Evolutionary conservation across 2,888 invertebrate species (phyloP), one percentile per base, ranked within the genome.

Genomic region (Cryptocephalus primarius): DNA sequence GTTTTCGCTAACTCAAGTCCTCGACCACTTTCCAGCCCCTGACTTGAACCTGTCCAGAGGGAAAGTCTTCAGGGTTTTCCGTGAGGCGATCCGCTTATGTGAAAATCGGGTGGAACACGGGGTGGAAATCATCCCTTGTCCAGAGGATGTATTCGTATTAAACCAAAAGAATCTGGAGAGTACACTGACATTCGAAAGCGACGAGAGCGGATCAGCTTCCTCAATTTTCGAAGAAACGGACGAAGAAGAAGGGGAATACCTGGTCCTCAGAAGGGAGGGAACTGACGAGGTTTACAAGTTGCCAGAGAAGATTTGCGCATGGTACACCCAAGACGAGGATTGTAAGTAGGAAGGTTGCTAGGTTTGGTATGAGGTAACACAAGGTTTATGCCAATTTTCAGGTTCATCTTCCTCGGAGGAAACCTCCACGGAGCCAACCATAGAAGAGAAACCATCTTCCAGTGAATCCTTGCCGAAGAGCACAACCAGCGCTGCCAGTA

Each of bases 21-120:
- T 22, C 22, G 6, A 22, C 22, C 22, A 22, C 6, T 22, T 22
- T 22, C 22, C 22, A 22, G 22, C 22, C 56, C 58, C 60, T 4
- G 42, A 52, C 10, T 46, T 54, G 36, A 64, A 66, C 43, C 52
- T 62, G 13, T 59, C 65, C 1, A 56, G 64, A 43, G 62, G 61
- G 43, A 46, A 60, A 42, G 55, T 69, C 32, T 64, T 69, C 42
- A 48, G 57, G 47, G 50, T 66, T 10, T 65, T 71, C 42, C 59
- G 61, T 42, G 67, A 69, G 55, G 61, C 65, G 2, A 50, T 70
- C 39, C 43, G 53, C 8, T 51, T 65, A 34, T 65, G 66, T 0
- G 63, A 67, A 39, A 61, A 64, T 42, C 51, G 60, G 36, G 55
- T 70, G 9, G 60, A 64, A 47, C 57, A 62, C 45, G 67, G 66